These are phyloP conservation scores for Pollachius pollachius DNA, from an alignment of 2,113 vertebrate genomes.

Conservation along the genomic window DNA sequence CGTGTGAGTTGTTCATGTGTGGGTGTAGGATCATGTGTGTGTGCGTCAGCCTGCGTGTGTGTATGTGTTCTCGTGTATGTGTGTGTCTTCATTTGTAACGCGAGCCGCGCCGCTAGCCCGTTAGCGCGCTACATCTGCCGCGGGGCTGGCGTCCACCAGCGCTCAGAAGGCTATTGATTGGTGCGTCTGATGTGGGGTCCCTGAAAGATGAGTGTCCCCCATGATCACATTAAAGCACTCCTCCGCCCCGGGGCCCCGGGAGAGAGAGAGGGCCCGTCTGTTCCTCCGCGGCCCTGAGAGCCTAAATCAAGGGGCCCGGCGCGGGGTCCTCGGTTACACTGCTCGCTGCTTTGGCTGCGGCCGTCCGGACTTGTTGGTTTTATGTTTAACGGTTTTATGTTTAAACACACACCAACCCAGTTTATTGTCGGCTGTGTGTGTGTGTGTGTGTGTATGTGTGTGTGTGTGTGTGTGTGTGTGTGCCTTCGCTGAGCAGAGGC, in stretches of 20 bases:
- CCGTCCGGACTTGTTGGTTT: no score
- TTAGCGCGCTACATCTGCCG: constrained; percentile 71
- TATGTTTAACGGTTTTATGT: no score
- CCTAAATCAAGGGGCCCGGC: no score
- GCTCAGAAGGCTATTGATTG: constrained; percentile 77
- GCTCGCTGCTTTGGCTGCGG: no score
- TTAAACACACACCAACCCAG: no score
- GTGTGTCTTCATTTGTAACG: constrained; percentile 46
- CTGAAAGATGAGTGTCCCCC: constrained; percentile 78
- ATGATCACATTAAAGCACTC: constrained; percentile 79
- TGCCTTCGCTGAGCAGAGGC: no score
- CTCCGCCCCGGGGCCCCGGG: constrained; percentile 27
- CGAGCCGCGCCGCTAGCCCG: constrained; percentile 64
- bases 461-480: no score
- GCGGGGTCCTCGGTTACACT: no score
- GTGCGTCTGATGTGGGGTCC: constrained; percentile 47
- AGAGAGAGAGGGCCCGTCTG: neutral
- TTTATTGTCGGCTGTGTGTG: no score
- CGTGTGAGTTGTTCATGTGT: neutral
- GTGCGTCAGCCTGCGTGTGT: neutral
- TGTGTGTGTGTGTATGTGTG: no score
- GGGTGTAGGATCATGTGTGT: constrained; percentile 7
- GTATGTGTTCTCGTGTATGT: neutral
- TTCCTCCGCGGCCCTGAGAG: neutral
- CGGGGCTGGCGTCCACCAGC: constrained; percentile 65